These are phyloP conservation scores for Thaumetopoea pityocampa DNA, from an alignment of 1,140 invertebrate genomes.

Conservation along the genomic window DNA sequence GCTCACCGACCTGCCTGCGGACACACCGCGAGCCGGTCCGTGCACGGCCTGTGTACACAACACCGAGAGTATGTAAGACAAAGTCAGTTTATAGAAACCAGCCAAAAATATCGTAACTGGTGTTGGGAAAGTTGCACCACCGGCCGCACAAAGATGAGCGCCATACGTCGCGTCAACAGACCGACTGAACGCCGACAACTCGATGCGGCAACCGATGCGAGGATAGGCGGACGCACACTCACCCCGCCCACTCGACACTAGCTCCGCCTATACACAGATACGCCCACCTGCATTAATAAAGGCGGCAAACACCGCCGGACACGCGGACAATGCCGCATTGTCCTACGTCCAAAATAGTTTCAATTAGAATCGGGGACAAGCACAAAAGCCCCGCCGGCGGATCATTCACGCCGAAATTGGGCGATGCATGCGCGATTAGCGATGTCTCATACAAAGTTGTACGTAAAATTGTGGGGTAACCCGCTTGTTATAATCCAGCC, in stretches of 20 bases:
- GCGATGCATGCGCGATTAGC: slow-evolving; percentile 58
- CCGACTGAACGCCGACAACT: slow-evolving; percentile 45
- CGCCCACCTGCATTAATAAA: slow-evolving; percentile 73
- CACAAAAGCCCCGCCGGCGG: slow-evolving; percentile 57
- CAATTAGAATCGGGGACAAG: slow-evolving; percentile 68
- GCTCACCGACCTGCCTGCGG: slow-evolving; percentile 22
- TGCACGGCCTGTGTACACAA: slow-evolving; percentile 1
- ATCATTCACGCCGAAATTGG: slow-evolving; percentile 57
- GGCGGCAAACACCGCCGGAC: slow-evolving; percentile 70
- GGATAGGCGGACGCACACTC: slow-evolving; percentile 38
- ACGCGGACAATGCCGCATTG: slow-evolving; percentile 73
- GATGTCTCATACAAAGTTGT: slow-evolving; percentile 21
- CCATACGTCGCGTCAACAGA: slow-evolving; percentile 55
- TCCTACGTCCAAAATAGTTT: slow-evolving; percentile 73
- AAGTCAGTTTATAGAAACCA: slow-evolving; percentile 23
- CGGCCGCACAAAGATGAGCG: slow-evolving; percentile 43
- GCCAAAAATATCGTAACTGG: slow-evolving; percentile 29
- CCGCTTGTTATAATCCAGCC: slow-evolving; percentile 12
- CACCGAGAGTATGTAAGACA: not conserved
- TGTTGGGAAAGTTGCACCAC: slow-evolving; percentile 36
- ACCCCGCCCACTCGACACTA: slow-evolving; percentile 45
- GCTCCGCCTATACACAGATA: slow-evolving; percentile 47
- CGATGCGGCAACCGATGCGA: slow-evolving; percentile 36
- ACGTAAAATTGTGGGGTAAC: slow-evolving; percentile 19
- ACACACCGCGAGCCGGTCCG: slow-evolving; percentile 1